Evolutionary conservation across 2,888 invertebrate species (phyloP).

Genomic region (Nephrocerus scutellatus): DNA sequence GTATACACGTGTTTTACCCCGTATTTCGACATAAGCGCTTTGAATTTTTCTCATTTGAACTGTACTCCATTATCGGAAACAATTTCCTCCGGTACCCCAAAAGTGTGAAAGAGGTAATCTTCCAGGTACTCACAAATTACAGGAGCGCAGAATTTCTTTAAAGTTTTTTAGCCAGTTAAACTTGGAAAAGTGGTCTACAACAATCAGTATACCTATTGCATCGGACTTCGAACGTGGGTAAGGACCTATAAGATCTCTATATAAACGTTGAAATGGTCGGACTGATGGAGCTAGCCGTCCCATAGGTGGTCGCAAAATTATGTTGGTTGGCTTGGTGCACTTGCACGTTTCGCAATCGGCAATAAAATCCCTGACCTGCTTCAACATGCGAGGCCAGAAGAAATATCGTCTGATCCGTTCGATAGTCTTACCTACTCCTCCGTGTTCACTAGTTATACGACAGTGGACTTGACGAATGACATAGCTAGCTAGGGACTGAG

Average conservation of each 20-base stretch:
- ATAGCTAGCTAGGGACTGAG: neutral
- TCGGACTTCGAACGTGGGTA: slow-evolving; percentile 10
- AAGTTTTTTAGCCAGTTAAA: slow-evolving; percentile 10
- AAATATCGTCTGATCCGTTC: slow-evolving; percentile 9
- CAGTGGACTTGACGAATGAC: slow-evolving; percentile 3
- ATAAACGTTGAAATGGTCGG: slow-evolving; percentile 14
- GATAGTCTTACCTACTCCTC: slow-evolving; percentile 8
- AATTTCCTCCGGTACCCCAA: slow-evolving; percentile 24
- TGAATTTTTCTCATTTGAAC: slow-evolving; percentile 20
- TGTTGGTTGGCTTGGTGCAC: neutral
- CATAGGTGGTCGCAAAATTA: neutral
- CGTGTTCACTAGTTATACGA: too few species aligned
- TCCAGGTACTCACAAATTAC: too few species aligned
- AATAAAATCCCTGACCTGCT: slow-evolving; percentile 11
- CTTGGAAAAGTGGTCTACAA: slow-evolving; percentile 15
- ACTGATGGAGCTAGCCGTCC: too few species aligned
- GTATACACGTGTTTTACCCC: slow-evolving; percentile 20
- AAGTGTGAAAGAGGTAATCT: slow-evolving; percentile 24
- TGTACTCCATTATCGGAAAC: slow-evolving; percentile 29
- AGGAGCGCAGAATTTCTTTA: too few species aligned
- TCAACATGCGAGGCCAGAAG: slow-evolving; percentile 11
- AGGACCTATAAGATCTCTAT: slow-evolving; percentile 12
- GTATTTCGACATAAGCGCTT: slow-evolving; percentile 15
- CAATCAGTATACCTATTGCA: slow-evolving; percentile 9
- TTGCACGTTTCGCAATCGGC: slow-evolving; percentile 2